Conservation (phyloP, 1,140 invertebrate genomes). For the Aphaenogaster floridana region DNA sequence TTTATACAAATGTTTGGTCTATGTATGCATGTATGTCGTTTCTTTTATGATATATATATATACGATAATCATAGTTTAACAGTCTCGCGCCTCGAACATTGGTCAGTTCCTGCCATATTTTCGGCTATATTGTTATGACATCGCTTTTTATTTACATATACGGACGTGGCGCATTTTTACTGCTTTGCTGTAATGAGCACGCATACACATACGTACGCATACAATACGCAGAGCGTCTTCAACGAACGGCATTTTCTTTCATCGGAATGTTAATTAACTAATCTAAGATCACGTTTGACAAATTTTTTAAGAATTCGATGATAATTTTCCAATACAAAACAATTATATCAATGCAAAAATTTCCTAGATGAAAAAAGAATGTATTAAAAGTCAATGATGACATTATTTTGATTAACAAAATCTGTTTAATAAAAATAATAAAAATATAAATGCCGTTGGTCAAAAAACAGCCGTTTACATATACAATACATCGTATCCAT, state of each 20-base stretch:
- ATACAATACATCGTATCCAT: constrained; percentile 1
- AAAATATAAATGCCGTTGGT: constrained; percentile 26
- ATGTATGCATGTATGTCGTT: constrained; percentile 23
- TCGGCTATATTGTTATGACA: constrained; percentile 48
- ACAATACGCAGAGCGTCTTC: background rate
- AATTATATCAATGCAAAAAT: background rate
- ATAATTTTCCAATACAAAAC: background rate
- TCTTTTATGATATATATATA: constrained; percentile 13
- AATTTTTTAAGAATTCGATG: background rate
- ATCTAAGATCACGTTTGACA: background rate
- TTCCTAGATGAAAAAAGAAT: background rate
- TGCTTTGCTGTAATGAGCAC: constrained; percentile 16
- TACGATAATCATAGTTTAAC: constrained; percentile 41
- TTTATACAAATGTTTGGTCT: constrained; percentile 37
- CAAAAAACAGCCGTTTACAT: constrained; percentile 11
- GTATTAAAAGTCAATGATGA: background rate
- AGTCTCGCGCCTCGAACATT: constrained; percentile 68
- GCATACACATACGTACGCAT: constrained; percentile 24
- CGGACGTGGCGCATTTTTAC: constrained; percentile 45
- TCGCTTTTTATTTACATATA: constrained; percentile 48
- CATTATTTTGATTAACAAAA: constrained; percentile 1
- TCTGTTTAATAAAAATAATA: constrained; percentile 5
- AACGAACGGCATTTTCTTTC: constrained; percentile 22
- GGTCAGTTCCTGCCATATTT: constrained; percentile 70
- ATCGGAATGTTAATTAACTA: background rate